phyloP scores from a whole-genome alignment of 2,113 vertebrate genomes.

The Laticauda laticaudata region DNA sequence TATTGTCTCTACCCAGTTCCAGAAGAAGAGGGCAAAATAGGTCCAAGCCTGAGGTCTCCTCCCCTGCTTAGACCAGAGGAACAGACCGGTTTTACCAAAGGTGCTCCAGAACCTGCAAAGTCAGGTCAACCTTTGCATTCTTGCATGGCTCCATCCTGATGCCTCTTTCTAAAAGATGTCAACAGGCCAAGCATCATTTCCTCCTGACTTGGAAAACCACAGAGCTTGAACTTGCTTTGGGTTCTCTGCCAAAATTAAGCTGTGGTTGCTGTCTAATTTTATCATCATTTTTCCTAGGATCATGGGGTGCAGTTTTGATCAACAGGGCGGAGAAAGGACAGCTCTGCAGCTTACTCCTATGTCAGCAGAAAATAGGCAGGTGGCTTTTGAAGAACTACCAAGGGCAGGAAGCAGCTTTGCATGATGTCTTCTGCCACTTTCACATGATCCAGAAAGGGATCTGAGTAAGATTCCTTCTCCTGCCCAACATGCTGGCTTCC shows the following conservation, averaged over 20 bases:
- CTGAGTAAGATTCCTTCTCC: no score
- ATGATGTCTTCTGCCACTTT: no score
- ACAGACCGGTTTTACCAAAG: not conserved
- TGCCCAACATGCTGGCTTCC: not conserved
- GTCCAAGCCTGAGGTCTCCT: not conserved
- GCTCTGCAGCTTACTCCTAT: no score
- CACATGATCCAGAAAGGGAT: no score
- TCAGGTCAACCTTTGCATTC: not conserved
- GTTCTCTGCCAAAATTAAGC: not conserved
- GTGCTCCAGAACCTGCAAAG: not conserved
- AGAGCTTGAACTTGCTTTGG: not conserved
- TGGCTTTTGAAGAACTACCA: not conserved
- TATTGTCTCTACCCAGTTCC: not conserved
- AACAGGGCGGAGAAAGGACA: no score
- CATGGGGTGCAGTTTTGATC: not conserved
- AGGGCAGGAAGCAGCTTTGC: not conserved
- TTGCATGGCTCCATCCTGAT: not conserved
- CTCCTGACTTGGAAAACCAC: not conserved
- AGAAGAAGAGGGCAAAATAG: not conserved
- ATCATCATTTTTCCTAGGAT: not conserved
- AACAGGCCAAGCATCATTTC: not conserved
- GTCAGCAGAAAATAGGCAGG: not conserved
- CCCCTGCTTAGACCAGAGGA: not conserved
- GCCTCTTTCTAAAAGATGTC: not conserved
- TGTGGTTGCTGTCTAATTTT: no score